Evolutionary conservation across 2,797 vertebrate genomes (phyloP).

Genomic region (Centroberyx gerrardi): DNA sequence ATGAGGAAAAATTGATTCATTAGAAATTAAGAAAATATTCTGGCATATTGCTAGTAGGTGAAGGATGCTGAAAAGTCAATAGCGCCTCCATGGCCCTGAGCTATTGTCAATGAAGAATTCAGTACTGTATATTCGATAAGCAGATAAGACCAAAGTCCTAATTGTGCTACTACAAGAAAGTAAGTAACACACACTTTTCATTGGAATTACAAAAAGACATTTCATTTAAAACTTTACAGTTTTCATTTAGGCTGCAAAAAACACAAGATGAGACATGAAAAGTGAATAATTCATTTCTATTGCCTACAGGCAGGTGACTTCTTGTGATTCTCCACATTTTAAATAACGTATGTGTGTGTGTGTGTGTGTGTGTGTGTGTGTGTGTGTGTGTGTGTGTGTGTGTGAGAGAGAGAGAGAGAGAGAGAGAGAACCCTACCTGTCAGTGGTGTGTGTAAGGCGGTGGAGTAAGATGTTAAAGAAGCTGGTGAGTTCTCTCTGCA

Average conservation of each 20-base stretch:
- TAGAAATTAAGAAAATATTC: slow-evolving; percentile 11
- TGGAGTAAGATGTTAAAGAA: slow-evolving; percentile 90
- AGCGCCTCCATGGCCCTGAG: slow-evolving; percentile 26
- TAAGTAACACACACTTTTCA: neutral
- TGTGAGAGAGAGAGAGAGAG: too few species aligned
- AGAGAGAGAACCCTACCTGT: slow-evolving; percentile 86
- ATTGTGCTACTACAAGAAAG: neutral
- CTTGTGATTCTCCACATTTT: neutral
- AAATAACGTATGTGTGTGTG: neutral
- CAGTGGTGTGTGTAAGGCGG: slow-evolving; percentile 80
- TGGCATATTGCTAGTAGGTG: neutral
- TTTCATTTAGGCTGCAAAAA: neutral
- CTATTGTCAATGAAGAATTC: slow-evolving; percentile 9
- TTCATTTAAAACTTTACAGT: neutral
- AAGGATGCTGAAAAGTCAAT: slow-evolving; percentile 9
- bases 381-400: too few species aligned
- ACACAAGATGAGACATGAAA: neutral
- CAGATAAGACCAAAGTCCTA: neutral
- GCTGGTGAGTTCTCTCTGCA: slow-evolving; percentile 91
- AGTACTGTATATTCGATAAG: neutral
- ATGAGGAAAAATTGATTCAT: slow-evolving; percentile 20
- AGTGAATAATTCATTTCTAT: neutral
- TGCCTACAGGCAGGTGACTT: neutral
- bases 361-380: neutral
- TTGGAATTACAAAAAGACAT: neutral